Conservation (phyloP, 2,113 vertebrate species). For the Larimichthys crocea region DNA sequence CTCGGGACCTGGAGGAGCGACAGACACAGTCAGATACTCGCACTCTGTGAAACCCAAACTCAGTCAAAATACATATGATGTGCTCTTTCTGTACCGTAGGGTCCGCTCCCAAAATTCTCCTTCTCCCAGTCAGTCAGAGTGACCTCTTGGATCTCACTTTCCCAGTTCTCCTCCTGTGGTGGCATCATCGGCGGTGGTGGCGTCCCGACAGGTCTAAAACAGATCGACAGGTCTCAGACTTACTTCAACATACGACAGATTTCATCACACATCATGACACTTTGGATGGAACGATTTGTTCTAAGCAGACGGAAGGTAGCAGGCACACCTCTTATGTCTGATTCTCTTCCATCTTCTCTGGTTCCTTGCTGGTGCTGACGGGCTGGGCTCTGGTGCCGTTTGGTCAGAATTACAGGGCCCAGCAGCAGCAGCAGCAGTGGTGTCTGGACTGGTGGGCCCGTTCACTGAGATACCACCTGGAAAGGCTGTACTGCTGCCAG, state of each 20-base stretch:
- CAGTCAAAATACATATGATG: background rate
- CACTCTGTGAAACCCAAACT: background rate
- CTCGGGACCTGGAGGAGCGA: conserved; percentile 70
- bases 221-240: background rate
- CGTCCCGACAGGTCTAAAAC: too few relatives aligned
- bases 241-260: background rate
- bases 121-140: conserved; percentile 15
- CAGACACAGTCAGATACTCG: background rate
- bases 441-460: background rate
- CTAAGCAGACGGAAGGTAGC: background rate
- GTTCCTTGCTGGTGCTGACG: background rate
- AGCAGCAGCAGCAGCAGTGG: too few relatives aligned
- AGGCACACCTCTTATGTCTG: conserved; percentile 31
- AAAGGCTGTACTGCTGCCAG: background rate
- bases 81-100: conserved; percentile 73
- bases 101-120: background rate
- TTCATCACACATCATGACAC: background rate
- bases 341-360: conserved; percentile 11
- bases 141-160: conserved; percentile 71
- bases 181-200: background rate
- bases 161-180: conserved; percentile 77
- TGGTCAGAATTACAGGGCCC: background rate
- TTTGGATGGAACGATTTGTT: background rate
- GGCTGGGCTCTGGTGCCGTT: background rate
- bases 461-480: background rate